Evolutionary conservation across 2,888 invertebrate species (phyloP), one percentile per base, ranked within the genome.

Genomic region (Xylocampa areola): DNA sequence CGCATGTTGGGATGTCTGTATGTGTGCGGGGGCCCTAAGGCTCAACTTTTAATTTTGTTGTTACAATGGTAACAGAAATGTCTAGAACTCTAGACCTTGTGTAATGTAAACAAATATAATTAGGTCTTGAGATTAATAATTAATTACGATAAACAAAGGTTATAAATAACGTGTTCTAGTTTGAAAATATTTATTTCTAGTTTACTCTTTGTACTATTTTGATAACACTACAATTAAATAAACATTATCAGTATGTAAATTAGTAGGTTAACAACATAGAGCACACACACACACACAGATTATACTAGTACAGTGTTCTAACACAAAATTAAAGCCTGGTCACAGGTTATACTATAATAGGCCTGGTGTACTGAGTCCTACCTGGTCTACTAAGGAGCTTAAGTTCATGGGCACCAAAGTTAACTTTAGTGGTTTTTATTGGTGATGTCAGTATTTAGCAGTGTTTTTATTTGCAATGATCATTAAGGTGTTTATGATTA

Each of bases 141-240:
- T 25, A 45, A 60, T 64, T 59, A 33, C 40, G 35, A 41, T 39
- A 44, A 36, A 43, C 36, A 30, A 19, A 17, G 30, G 33, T 36
- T 48, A 54, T 60, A 53, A 52, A 57, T 65, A 66, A 33, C 36
- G 23, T 43, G 50, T 50, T 52, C 64, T 67, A 68, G 59, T 53
- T 59, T 39, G 21, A 14, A 36, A 32, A 32, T 11, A 51, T 17
- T 41, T 51, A 48, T 57, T 57, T 51, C 47, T 37, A 45, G 32
- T 40, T 52, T 8, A 44, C n/a, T 49, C 29, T 50, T 25, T 37
- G 40, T 41, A 33, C 25, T 47, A 52, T 49, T 45, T 63, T 13
- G 68, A 67, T 67, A 58, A 49, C 45, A 43, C 33, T 45, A 21
- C 16, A 54, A 54, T 41, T 29, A 11, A 10, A 23, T 7, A 4